phyloP scores from a whole-genome alignment of 2,113 vertebrate species.

The Macroglossus sobrinus region DNA sequence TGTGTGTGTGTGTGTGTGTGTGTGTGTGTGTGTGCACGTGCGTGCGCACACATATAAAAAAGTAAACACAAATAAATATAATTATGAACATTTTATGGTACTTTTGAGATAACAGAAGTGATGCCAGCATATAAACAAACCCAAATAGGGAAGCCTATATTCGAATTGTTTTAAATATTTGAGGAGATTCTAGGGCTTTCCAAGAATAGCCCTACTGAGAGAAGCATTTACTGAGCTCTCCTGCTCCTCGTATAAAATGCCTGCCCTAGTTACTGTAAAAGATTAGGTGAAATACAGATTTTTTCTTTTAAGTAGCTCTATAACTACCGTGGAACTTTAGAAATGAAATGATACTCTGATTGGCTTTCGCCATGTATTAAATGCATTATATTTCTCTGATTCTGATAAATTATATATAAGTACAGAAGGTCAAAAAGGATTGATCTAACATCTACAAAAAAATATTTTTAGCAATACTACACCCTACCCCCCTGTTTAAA shows the following conservation, averaged over 20 bases:
- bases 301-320: too few species aligned
- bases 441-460: neutral
- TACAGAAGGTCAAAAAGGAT: neutral
- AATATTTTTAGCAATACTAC: neutral
- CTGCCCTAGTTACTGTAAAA: too few species aligned
- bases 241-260: too few species aligned
- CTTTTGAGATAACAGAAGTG: neutral
- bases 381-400: neutral
- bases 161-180: slow-evolving; percentile 32
- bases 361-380: neutral
- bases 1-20: neutral
- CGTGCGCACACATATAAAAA: neutral
- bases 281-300: too few species aligned
- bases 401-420: neutral
- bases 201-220: neutral
- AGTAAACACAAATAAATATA: neutral
- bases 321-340: too few species aligned
- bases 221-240: too few species aligned
- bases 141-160: neutral
- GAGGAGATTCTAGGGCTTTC: slow-evolving; percentile 4
- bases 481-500: neutral
- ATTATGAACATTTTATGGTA: neutral
- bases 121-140: neutral
- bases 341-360: too few species aligned
- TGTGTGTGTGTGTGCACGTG: neutral